Evolutionary conservation across 2,888 invertebrate species (phyloP), one percentile per base, ranked within the genome.

Genomic region (Epinotia nisella): DNA sequence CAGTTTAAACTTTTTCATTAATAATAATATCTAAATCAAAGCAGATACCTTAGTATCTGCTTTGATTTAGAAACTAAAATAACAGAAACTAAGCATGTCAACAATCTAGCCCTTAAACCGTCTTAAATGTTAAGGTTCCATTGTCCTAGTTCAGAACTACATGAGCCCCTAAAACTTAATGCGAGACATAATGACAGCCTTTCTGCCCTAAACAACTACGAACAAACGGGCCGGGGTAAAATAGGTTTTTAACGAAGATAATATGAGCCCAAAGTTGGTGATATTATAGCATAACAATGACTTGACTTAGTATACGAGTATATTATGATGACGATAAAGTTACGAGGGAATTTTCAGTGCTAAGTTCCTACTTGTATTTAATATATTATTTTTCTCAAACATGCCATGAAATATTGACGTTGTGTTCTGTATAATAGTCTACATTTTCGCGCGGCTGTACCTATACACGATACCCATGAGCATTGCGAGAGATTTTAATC

Each of bases 231-330:
- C 61, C 21, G 45, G 56, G 66, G 17, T 21, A 72, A 56, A 67
- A 72, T 72, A 49, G 67, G 55, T 72, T 72, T 68, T 72, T 67
- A 67, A 72, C 67, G 72, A 72, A 72, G 56, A 61, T 61, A 67
- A 56, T 66, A 62, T 62, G 61, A 55, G 55, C 17, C 17, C n/a
- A 13, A 70, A 62, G 62, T 56, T 56, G 56, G 24, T 24, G 51
- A 24, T 56, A 56, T 64, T 53, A 17, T 64, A 10, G 29, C 3
- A 7, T 17, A 13, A 49, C 24, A 24, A 51, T 17, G 21, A 1
- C 21, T 2, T 2, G 21, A 24, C 21, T 24, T 24, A 24, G 21
- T 24, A 24, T 24, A n/a, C n/a, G n/a, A n/a, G n/a, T n/a, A n/a
- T 24, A 24, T 24, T 24, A 24, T 24, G n/a, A n/a, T n/a, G n/a